A percentile compares a stretch with the other conserved stretches of the same genome.
Evolutionary conservation across 2,113 vertebrate species (phyloP).

Genomic region (Marmota monax): DNA sequence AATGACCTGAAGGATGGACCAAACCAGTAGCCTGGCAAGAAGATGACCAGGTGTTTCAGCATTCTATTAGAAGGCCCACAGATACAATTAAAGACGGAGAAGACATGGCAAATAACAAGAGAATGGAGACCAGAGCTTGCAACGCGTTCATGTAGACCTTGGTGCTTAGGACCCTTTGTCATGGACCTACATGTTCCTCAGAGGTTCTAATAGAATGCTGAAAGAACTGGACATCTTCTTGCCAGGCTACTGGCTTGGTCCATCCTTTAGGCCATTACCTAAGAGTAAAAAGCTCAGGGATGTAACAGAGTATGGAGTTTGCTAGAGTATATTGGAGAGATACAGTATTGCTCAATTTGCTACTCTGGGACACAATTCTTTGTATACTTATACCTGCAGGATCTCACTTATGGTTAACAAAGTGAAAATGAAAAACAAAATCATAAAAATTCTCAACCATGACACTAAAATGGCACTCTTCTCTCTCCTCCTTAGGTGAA

Average conservation of each 20-base stretch:
- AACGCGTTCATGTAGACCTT: background rate
- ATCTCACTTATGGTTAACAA: background rate
- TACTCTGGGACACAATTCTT: background rate
- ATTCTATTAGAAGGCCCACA: background rate
- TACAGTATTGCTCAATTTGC: rapidly evolving
- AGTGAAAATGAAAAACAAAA: background rate
- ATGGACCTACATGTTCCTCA: background rate
- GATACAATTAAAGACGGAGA: background rate
- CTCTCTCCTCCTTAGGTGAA: background rate
- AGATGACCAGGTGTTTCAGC: rapidly evolving
- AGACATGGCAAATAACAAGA: background rate
- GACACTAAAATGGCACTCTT: background rate
- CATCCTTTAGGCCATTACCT: constrained; percentile 37
- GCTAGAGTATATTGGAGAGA: rapidly evolving
- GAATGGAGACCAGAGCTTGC: constrained; percentile 41
- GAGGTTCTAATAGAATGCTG: rapidly evolving
- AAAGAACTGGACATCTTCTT: rapidly evolving
- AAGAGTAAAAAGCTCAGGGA: background rate
- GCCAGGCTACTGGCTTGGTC: rapidly evolving
- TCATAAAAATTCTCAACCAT: background rate
- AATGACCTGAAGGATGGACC: background rate
- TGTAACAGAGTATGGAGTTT: background rate
- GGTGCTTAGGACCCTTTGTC: background rate
- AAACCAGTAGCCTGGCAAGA: background rate
- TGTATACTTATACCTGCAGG: background rate